Evolutionary conservation across 2,113 vertebrate species (phyloP).

Genomic region (Gavialis gangeticus): DNA sequence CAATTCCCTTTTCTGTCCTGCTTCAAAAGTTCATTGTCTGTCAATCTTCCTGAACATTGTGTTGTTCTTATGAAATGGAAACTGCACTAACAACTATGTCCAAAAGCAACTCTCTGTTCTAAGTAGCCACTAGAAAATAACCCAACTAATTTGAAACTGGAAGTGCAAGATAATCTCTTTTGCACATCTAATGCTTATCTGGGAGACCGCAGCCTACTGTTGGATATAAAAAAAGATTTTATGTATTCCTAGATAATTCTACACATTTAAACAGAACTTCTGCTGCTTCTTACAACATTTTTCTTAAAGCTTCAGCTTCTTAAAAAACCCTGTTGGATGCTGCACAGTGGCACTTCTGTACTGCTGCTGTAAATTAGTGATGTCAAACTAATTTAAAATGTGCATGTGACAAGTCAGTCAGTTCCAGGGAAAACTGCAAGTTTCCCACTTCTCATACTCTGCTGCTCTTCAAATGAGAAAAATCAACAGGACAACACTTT

Average conservation of each 20-base stretch:
- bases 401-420: background rate
- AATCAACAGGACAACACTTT: background rate
- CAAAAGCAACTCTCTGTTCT: background rate
- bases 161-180: background rate
- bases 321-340: background rate
- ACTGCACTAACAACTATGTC: background rate
- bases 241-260: background rate
- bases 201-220: too few relatives aligned
- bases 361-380: background rate
- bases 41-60: background rate
- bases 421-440: background rate
- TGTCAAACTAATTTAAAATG: background rate
- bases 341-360: background rate
- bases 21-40: background rate
- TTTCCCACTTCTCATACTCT: rapidly evolving
- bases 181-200: background rate
- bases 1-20: background rate
- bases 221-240: background rate
- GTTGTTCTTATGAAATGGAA: background rate
- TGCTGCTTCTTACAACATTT: background rate
- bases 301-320: background rate
- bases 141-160: background rate
- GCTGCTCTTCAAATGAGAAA: background rate
- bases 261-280: background rate
- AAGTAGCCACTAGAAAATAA: constrained; percentile 16